Evolutionary conservation across 1,140 invertebrate genomes (phyloP).

Genomic region (Lordiphosa mommai): DNA sequence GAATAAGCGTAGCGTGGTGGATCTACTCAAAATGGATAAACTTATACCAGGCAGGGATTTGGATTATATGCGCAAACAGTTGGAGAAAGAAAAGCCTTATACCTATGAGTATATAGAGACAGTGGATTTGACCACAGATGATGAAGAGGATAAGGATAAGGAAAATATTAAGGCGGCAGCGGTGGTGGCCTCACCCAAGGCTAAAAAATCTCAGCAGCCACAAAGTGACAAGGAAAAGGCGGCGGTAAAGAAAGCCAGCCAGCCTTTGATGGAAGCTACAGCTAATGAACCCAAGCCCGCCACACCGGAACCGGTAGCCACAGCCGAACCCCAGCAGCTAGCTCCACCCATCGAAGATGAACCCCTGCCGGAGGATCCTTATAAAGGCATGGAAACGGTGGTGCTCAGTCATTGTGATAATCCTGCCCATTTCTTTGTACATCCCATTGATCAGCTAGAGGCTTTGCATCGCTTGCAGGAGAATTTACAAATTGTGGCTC

Average conservation of each 20-base stretch:
- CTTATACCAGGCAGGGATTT: slow-evolving; percentile 48
- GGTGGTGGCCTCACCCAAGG: slow-evolving; percentile 34
- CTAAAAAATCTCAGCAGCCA: slow-evolving; percentile 19
- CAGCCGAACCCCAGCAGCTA: background rate
- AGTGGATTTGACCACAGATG: slow-evolving; percentile 65
- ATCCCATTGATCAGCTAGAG: slow-evolving; percentile 80
- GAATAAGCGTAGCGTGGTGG: slow-evolving; percentile 45
- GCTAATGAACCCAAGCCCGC: background rate
- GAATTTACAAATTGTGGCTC: slow-evolving; percentile 82
- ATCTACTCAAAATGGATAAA: slow-evolving; percentile 44
- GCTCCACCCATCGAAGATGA: no score
- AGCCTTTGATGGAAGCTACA: no score
- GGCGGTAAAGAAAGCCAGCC: slow-evolving; percentile 18
- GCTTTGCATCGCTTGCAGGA: slow-evolving; percentile 82
- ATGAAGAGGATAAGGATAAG: slow-evolving; percentile 53
- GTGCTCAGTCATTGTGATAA: slow-evolving; percentile 84
- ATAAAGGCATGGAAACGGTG: slow-evolving; percentile 79
- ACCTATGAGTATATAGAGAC: slow-evolving; percentile 68
- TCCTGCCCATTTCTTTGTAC: slow-evolving; percentile 86
- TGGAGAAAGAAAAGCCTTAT: slow-evolving; percentile 67
- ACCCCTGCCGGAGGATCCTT: slow-evolving; percentile 54
- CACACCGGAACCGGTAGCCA: background rate
- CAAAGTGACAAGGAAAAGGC: slow-evolving; percentile 16
- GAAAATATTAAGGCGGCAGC: slow-evolving; percentile 26
- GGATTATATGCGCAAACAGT: slow-evolving; percentile 65